Evolutionary conservation across 2,888 invertebrate genomes (phyloP).

Genomic region (Xestia ashworthii): DNA sequence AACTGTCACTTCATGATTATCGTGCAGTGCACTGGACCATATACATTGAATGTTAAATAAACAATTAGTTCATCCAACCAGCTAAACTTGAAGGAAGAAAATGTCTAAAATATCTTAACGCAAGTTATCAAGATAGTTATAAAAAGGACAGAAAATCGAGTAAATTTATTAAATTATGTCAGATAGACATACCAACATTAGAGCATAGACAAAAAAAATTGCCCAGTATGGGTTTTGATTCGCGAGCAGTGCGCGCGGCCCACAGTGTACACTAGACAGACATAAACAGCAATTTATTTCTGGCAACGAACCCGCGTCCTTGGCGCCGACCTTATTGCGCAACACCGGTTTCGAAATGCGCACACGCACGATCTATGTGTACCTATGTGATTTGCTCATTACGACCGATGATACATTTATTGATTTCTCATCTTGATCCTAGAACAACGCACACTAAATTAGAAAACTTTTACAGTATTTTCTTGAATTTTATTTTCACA

Average conservation of each 20-base stretch:
- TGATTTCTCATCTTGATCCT: slow-evolving; percentile 30
- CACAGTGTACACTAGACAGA: slow-evolving; percentile 84
- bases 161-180: background rate
- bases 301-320: slow-evolving; percentile 90
- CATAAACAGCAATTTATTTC: slow-evolving; percentile 89
- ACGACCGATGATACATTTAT: slow-evolving; percentile 63
- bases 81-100: background rate
- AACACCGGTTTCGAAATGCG: slow-evolving; percentile 88
- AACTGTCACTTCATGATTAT: slow-evolving; percentile 15
- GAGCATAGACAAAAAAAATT: slow-evolving; percentile 11
- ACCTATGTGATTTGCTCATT: slow-evolving; percentile 66
- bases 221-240: slow-evolving; percentile 43
- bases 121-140: background rate
- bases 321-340: slow-evolving; percentile 90
- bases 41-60: slow-evolving; percentile 23
- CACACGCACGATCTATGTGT: slow-evolving; percentile 78
- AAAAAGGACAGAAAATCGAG: background rate
- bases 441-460: background rate
- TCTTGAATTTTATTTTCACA: background rate
- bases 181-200: background rate
- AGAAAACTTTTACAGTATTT: background rate
- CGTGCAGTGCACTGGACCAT: slow-evolving; percentile 4
- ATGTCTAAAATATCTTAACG: background rate
- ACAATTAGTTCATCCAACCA: slow-evolving; percentile 2
- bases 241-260: slow-evolving; percentile 59